phyloP scores from a whole-genome alignment of 2,888 invertebrate species.

The Temnothorax ravouxi region DNA sequence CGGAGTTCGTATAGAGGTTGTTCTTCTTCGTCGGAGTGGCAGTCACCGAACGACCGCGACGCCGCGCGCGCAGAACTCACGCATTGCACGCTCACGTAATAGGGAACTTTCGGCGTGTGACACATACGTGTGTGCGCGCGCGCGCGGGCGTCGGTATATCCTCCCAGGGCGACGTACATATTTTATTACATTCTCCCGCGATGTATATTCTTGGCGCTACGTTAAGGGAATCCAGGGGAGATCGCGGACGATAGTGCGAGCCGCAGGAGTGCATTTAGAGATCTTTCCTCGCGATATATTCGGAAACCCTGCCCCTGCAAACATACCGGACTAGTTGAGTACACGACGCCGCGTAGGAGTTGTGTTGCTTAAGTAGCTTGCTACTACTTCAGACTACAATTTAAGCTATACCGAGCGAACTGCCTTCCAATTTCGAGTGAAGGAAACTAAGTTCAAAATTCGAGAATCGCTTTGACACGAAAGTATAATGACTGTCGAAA shows the following conservation, averaged over 20 bases:
- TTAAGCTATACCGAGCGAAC: constrained; percentile 11
- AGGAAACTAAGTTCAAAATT: constrained; percentile 7
- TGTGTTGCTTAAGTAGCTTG: constrained; percentile 42
- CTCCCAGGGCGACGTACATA: constrained; percentile 30
- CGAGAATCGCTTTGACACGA: constrained; percentile 3
- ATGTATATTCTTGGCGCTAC: constrained; percentile 17
- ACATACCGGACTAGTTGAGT: constrained; percentile 30
- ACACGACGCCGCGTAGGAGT: not conserved
- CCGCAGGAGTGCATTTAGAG: constrained; percentile 40
- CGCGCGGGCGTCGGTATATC: not conserved
- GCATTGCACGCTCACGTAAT: not conserved
- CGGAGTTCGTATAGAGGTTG: constrained; percentile 31
- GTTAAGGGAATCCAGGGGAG: constrained; percentile 27
- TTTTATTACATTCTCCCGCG: constrained; percentile 40
- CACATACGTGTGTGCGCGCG: not conserved
- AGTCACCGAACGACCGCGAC: not conserved
- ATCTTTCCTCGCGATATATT: constrained; percentile 20
- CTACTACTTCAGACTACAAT: constrained; percentile 18
- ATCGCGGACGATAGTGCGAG: constrained; percentile 32
- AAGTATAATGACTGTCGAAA: not conserved
- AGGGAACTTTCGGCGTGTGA: constrained; percentile 33
- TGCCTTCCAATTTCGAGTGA: not conserved
- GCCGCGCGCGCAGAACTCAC: not conserved
- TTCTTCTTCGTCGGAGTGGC: constrained; percentile 9
- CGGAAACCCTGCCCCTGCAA: constrained; percentile 18